Base-by-base conservation (phyloP, 2,797 vertebrate species). In the Remorina albescens region DNA sequence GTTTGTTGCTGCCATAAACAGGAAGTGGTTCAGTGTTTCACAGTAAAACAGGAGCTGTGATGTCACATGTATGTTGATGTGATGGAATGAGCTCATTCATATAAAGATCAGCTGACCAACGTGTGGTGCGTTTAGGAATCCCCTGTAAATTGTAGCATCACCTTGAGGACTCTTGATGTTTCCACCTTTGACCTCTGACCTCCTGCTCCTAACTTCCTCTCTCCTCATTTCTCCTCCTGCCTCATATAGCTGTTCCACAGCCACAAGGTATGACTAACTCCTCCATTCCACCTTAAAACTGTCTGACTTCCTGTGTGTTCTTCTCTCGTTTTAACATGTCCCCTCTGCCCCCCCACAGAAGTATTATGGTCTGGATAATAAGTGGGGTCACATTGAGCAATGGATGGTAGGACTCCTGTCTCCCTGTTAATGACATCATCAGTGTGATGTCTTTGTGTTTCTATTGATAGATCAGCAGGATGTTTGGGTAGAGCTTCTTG, bases 321-420 rank as follows among this genome's bases (percentile, higher is more conserved):
- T 25, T 53, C 60, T 47, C 64, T 57, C 51, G 11, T 19, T 11
- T 26, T 18, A 63, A 34, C 12, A 3, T 18, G 19, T 18, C 36
- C 8, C 26, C n/a, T 37, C 9, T 37, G 9, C 37, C 58, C 67
- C 28, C 53, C 88, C 87, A 2, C 95, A 98, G 97, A 98, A 95
- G 91, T 97, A 96, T 93, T 97, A 96, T 93, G 96, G 96, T 92
- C 94, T 96, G 96, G 97, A 98, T 85, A 94, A 94, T 93, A 98
- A 98, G 81, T 98, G 97, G 97, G 96, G 96, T 68, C 96, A 97
- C 94, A 99, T 99, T 95, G 97, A 99, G 80, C 96, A 97, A 78
- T 99, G 97, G 97, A 99, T 99, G 97, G 97, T 99, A 98, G 81
- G 93, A 72, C 32, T 15, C 9, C 56, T 44, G 30, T 68, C 28